Percentiles rank a stretch among this genome's conserved stretches.
These are phyloP conservation scores for Cinclus cinclus DNA, from an alignment of 2,113 vertebrate species.

Conservation along the genomic window DNA sequence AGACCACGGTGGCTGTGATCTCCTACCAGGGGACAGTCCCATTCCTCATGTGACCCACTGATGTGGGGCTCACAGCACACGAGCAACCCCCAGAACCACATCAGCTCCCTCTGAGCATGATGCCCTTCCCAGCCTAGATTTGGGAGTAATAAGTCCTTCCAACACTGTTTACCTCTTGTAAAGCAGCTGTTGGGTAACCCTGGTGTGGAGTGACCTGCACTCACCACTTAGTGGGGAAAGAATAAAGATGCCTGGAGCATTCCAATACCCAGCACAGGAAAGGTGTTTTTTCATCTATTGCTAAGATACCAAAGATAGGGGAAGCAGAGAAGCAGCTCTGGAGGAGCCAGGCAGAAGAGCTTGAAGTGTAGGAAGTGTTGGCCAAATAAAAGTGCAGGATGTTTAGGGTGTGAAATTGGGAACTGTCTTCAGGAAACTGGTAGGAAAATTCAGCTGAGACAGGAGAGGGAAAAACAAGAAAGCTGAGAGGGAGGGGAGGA, in stretches of 20 bases:
- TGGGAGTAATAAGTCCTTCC: background rate
- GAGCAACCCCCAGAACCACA: background rate
- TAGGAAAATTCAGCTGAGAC: conserved; percentile 43
- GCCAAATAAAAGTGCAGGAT: conserved; percentile 53
- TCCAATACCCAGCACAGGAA: background rate
- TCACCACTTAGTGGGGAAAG: rapidly evolving
- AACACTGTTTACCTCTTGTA: rapidly evolving
- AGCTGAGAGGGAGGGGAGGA: background rate
- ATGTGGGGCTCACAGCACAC: background rate
- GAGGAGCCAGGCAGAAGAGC: background rate
- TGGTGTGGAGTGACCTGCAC: background rate
- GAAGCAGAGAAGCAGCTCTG: conserved; percentile 13
- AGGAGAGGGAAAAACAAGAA: conserved; percentile 24
- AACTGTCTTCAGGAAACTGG: conserved; percentile 44
- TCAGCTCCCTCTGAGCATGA: background rate
- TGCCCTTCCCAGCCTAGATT: background rate
- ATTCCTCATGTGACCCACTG: rapidly evolving
- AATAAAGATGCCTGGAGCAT: background rate
- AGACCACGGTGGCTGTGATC: background rate
- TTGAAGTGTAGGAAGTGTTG: background rate
- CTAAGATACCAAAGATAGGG: conserved; percentile 16
- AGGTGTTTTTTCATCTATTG: background rate
- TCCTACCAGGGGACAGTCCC: background rate
- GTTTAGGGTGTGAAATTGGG: conserved; percentile 60
- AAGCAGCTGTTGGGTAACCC: background rate